Percentiles rank a stretch among this genome's conserved stretches.
These are phyloP conservation scores for Scaptomyza montana DNA, from an alignment of 1,140 invertebrate species.

Conservation along the genomic window DNA sequence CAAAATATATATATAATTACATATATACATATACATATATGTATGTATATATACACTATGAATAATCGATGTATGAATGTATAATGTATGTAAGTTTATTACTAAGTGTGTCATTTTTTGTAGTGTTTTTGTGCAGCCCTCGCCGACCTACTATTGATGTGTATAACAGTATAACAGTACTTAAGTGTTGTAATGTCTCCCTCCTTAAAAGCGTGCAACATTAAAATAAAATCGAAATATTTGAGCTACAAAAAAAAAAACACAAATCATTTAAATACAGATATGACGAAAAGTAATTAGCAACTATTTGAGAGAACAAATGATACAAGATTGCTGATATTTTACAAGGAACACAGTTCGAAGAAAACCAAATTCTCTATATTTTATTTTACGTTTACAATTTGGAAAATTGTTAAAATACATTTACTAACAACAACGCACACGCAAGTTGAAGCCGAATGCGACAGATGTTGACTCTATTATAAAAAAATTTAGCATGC, in stretches of 20 bases:
- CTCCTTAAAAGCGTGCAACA: constrained; percentile 19
- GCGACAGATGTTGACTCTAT: constrained; percentile 16
- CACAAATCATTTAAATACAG: not conserved
- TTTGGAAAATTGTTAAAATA: constrained; percentile 12
- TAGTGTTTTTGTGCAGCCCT: constrained; percentile 52
- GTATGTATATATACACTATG: constrained; percentile 24
- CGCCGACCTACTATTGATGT: constrained; percentile 35
- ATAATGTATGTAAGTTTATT: constrained; percentile 62
- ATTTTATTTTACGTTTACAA: constrained; percentile 31
- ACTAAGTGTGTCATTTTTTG: constrained; percentile 66
- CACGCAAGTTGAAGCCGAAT: constrained; percentile 17
- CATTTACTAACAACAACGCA: constrained; percentile 8
- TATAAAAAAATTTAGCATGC: constrained; percentile 54
- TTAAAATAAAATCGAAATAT: constrained; percentile 37
- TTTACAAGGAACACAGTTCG: constrained; percentile 74
- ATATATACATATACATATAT: constrained; percentile 36
- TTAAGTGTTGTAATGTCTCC: constrained; percentile 47
- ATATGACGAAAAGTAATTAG: not conserved
- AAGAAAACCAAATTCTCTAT: constrained; percentile 27
- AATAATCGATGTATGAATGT: constrained; percentile 61
- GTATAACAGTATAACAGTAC: constrained; percentile 27
- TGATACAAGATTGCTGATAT: constrained; percentile 72
- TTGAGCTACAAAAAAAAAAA: not conserved
- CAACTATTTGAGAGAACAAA: constrained; percentile 56
- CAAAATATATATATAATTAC: constrained; percentile 22